Evolutionary conservation across 2,797 vertebrate species (phyloP).

Genomic region (Simalia tracyae): DNA sequence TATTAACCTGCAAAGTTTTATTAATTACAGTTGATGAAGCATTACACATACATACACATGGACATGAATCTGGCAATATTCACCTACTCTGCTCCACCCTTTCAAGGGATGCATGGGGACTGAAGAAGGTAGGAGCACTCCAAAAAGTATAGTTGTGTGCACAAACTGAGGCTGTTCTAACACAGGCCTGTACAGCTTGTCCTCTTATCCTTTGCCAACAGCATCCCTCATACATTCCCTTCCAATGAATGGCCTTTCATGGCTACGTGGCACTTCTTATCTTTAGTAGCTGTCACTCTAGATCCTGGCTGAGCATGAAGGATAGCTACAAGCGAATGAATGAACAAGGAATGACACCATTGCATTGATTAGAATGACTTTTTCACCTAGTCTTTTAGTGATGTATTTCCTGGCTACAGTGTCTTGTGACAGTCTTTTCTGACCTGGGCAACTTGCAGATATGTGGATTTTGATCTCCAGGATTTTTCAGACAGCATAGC

Average conservation of each 20-base stretch:
- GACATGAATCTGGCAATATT: background rate
- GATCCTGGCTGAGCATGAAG: background rate
- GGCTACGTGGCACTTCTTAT: background rate
- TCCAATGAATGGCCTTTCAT: background rate
- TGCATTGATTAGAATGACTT: constrained; percentile 6
- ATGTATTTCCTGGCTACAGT: background rate
- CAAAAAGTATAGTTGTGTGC: background rate
- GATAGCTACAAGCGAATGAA: background rate
- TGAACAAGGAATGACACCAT: background rate
- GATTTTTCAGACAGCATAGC: background rate
- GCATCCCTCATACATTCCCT: background rate
- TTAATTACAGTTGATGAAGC: background rate
- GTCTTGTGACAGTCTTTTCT: background rate
- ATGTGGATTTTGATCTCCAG: background rate
- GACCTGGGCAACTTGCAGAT: background rate
- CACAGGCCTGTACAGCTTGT: background rate
- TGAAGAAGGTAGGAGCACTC: background rate
- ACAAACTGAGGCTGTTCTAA: background rate
- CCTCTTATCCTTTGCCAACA: background rate
- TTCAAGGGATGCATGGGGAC: background rate
- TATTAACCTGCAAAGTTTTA: background rate
- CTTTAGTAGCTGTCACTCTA: background rate
- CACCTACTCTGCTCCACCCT: background rate
- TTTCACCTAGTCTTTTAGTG: background rate
- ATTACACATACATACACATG: background rate